Evolutionary conservation across 2,797 vertebrate species (phyloP), one percentile per base, ranked within the genome.

Genomic region (Dermochelys coriacea): DNA sequence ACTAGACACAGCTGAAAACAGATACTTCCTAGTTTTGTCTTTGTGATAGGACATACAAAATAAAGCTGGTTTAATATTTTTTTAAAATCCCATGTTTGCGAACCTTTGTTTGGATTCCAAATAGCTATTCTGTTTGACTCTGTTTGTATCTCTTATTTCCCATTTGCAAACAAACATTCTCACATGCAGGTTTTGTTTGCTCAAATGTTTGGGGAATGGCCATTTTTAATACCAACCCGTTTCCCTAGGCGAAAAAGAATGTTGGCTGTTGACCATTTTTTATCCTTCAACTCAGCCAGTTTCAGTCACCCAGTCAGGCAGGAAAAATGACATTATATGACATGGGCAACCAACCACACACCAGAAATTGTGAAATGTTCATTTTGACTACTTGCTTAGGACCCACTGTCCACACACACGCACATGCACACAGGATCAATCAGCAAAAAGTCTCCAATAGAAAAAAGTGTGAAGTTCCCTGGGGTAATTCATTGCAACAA

Each of bases 51-150:
- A 75, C 27, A 71, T 12, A 23, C 19, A 25, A 47, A 29, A 47
- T 47, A 75, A 75, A 47, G 25, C 74, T 75, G 41, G 45, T 75
- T 27, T 75, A 75, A 75, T 47, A 47, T 16, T 47, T 75, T 88
- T 74, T 61, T 18, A 41, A 92, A 95, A 94, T 87, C 92, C 75
- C n/a, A 34, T 88, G 82, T 86, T 94, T 88, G 86, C 34, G 68
- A 90, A 4, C 87, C 80, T 80, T 91, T 89, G 61, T 80, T 91
- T 23, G 2, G 71, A 94, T 86, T 68, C 71, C 61, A 88, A 84
- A 85, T 14, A 75, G 68, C 82, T 95, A 84, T 55, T 41, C 90
- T 93, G 45, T 94, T 95, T 93, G 77, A 85, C 54, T 41, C 37
- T 47, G 89, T 93, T 88, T 82, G 83, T 85, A 64, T 14, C 71